Percentiles rank a stretch among this genome's conserved stretches.
Evolutionary conservation across 30 jellyfish, hydroid and myxozoan species (phyloP).

Genomic region (Cassiopea andromeda): DNA sequence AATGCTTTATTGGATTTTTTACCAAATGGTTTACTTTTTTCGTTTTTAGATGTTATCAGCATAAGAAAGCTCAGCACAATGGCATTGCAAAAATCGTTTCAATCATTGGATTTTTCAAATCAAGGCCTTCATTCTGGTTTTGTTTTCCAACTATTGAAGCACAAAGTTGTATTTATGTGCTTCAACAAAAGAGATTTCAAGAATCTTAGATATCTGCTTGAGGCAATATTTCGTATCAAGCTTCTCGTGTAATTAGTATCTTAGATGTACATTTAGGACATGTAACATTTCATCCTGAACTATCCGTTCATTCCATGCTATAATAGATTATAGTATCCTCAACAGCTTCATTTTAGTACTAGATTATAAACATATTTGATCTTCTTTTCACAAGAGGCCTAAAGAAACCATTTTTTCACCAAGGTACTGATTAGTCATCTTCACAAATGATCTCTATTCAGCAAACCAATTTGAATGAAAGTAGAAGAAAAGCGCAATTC

Average conservation of each 20-base stretch:
- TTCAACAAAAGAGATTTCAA: constrained; percentile 17
- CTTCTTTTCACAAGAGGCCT: too few species aligned
- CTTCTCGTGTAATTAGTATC: constrained; percentile 3
- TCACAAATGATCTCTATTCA: too few species aligned
- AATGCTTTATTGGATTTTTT: background rate
- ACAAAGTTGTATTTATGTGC: constrained; percentile 17
- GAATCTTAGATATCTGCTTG: constrained; percentile 9
- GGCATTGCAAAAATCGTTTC: background rate
- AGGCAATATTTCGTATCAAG: constrained; percentile 13
- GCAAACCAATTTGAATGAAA: too few species aligned
- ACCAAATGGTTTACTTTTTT: background rate
- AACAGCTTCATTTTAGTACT: too few species aligned
- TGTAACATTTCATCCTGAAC: too few species aligned
- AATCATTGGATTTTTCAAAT: background rate
- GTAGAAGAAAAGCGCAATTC: background rate
- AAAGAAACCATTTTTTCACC: too few species aligned
- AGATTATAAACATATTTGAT: too few species aligned
- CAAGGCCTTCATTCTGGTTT: background rate
- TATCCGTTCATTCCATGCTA: too few species aligned
- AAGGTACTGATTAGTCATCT: too few species aligned
- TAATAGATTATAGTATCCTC: too few species aligned
- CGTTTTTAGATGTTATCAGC: constrained; percentile 18
- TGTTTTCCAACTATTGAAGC: background rate
- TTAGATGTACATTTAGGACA: background rate
- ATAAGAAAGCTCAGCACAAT: background rate